phyloP scores from a whole-genome alignment of 2,797 vertebrate genomes.

The Malurus leucopterus region DNA sequence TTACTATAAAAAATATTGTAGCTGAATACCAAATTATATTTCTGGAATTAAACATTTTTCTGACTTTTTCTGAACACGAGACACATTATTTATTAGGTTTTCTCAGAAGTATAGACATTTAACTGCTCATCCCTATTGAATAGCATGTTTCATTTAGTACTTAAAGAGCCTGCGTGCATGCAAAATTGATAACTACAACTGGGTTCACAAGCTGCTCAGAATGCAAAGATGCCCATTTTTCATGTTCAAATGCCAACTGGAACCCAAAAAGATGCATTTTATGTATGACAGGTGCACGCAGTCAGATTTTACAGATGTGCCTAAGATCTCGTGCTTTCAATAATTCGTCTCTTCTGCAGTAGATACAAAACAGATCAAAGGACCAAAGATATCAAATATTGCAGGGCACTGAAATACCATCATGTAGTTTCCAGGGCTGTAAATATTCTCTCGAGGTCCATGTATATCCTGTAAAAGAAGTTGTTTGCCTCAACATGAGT shows the following conservation, averaged over 20 bases:
- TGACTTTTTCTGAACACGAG: neutral
- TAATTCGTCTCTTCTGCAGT: slow-evolving; percentile 33
- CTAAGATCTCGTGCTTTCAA: slow-evolving; percentile 1
- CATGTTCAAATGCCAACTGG: neutral
- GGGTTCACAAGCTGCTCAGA: neutral
- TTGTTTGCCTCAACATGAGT: neutral
- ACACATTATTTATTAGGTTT: neutral
- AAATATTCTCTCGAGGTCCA: slow-evolving; percentile 1
- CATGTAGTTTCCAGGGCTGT: neutral
- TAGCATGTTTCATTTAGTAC: slow-evolving; percentile 1
- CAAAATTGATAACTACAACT: slow-evolving; percentile 27
- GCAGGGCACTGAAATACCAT: neutral
- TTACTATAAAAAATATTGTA: neutral
- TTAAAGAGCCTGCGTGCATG: neutral
- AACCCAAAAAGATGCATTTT: slow-evolving; percentile 17
- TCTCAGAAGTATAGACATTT: neutral
- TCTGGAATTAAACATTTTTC: neutral
- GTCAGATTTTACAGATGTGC: slow-evolving; percentile 1
- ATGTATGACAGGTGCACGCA: neutral
- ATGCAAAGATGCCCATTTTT: slow-evolving; percentile 18
- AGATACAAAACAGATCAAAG: slow-evolving; percentile 21
- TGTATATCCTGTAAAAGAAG: neutral
- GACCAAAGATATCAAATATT: slow-evolving; percentile 17
- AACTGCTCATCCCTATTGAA: slow-evolving; percentile 10
- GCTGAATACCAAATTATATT: neutral